Percentiles rank a stretch among this genome's conserved stretches.
phyloP scores from a whole-genome alignment of 2,888 invertebrate species.

The Ophion slaviceki region DNA sequence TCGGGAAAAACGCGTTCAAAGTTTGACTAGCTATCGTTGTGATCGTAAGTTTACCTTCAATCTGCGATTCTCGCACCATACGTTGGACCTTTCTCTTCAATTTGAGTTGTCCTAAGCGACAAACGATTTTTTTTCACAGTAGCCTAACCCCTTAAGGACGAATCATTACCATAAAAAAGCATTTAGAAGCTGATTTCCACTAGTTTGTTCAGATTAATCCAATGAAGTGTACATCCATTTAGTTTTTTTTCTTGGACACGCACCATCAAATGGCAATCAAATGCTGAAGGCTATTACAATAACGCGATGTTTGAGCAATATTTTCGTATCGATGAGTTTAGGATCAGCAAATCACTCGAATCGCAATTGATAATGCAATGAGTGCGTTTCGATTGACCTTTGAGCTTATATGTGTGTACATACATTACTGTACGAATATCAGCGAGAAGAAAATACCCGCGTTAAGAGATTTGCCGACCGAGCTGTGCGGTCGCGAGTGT shows the following conservation, averaged over 20 bases:
- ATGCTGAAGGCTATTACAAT: background rate
- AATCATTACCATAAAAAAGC: too few relatives aligned
- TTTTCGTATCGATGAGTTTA: slow-evolving; percentile 7
- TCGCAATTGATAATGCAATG: slow-evolving; percentile 13
- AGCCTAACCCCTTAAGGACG: too few relatives aligned
- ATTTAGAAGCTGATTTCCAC: too few relatives aligned
- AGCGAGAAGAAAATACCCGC: slow-evolving; percentile 6
- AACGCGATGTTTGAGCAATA: background rate
- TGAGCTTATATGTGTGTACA: background rate
- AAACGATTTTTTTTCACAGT: too few relatives aligned
- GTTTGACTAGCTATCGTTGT: too few relatives aligned
- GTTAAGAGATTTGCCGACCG: slow-evolving; percentile 45
- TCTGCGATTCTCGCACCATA: too few relatives aligned
- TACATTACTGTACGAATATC: background rate
- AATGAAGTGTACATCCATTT: background rate
- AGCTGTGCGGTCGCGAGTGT: slow-evolving; percentile 37
- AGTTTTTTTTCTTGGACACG: background rate
- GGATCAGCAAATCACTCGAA: slow-evolving; percentile 6
- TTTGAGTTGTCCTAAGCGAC: too few relatives aligned
- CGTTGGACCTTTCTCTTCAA: too few relatives aligned
- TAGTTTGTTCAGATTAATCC: background rate
- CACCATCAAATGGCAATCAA: background rate
- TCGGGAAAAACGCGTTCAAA: too few relatives aligned
- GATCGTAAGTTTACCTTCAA: too few relatives aligned
- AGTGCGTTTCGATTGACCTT: slow-evolving; percentile 4